Base-by-base conservation (phyloP, 2,113 vertebrate species). In the Hucho hucho region DNA sequence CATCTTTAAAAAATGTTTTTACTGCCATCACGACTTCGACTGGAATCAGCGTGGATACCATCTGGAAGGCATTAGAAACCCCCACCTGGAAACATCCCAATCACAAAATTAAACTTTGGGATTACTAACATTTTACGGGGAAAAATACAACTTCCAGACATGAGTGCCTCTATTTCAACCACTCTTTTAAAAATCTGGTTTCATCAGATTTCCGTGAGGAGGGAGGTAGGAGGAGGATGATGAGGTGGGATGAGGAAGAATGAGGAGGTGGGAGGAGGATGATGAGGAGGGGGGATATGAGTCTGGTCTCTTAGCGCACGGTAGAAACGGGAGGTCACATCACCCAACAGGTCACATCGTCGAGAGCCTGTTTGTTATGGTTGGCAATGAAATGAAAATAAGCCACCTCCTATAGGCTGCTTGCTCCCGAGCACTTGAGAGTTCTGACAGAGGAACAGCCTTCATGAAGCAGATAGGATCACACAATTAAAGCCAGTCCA, bases 51-150 rank as follows among this genome's bases (percentile, higher is more conserved):
- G 56, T 63, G 69, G 80, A 82, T 71, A 75, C 83, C 84, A 86
- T 86, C 82, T 86, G 86, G 79, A 80, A 71, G 68, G 59, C 75
- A 81, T 85, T 81, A 82, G 58, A 72, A 26, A 46, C 74, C 67
- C 14, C 56, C 79, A 77, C 73, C 81, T 85, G 85, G 83, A 83
- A 75, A 76, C 11, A 59, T 74, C 79, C 76, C 80, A 85, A 79
- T 76, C 81, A 76, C 37, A 47, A 76, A 83, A 80, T 83, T 83
- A 76, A 80, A 83, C 69, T 83, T 75, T 49, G 70, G 75, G 72
- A 83, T 84, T 83, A 76, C 79, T 72, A 72, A 79, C 76, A 74
- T 75, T 68, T 75, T 68, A 47, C 28, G 63, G 79, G n/a, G 28
- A 32, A 79, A 64, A 32, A 74, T 69, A 79, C 65, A 64, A 77